phyloP scores from a whole-genome alignment of 1,140 invertebrate species.

The Trialeurodes vaporariorum region DNA sequence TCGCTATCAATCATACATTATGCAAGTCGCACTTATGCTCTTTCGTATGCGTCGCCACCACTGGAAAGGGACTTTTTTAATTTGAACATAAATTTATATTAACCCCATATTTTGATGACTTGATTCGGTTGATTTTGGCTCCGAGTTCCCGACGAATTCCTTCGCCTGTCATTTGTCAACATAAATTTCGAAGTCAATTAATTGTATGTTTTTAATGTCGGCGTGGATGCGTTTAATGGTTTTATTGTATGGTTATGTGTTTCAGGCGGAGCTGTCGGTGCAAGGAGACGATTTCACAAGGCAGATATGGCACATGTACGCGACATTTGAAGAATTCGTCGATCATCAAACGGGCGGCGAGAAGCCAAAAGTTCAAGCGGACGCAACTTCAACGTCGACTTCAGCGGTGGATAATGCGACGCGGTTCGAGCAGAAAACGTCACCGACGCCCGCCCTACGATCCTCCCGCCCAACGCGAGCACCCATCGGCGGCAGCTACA shows the following conservation, averaged over 20 bases:
- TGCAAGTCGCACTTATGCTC: no score
- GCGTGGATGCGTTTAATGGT: not conserved
- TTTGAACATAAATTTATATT: no score
- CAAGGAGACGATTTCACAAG: slow-evolving; percentile 34
- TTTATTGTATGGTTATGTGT: slow-evolving; percentile 11
- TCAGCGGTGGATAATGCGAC: not conserved
- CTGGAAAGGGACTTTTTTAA: no score
- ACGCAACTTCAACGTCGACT: not conserved
- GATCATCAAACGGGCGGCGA: slow-evolving; percentile 21
- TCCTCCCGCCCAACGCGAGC: not conserved
- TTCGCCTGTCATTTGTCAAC: no score
- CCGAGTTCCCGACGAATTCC: no score
- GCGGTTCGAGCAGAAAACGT: not conserved
- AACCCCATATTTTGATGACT: no score
- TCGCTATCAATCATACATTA: no score
- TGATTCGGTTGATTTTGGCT: no score
- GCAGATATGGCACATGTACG: slow-evolving; percentile 35
- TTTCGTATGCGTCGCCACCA: no score
- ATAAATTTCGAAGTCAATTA: no score
- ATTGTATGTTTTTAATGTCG: no score
- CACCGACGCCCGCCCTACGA: no score
- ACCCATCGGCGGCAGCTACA: not conserved
- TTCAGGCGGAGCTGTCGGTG: slow-evolving; percentile 31
- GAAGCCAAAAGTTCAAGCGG: not conserved
- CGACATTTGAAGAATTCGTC: slow-evolving; percentile 34